Conservation (phyloP, 2,113 vertebrate genomes). For the Corvus hawaiiensis region DNA sequence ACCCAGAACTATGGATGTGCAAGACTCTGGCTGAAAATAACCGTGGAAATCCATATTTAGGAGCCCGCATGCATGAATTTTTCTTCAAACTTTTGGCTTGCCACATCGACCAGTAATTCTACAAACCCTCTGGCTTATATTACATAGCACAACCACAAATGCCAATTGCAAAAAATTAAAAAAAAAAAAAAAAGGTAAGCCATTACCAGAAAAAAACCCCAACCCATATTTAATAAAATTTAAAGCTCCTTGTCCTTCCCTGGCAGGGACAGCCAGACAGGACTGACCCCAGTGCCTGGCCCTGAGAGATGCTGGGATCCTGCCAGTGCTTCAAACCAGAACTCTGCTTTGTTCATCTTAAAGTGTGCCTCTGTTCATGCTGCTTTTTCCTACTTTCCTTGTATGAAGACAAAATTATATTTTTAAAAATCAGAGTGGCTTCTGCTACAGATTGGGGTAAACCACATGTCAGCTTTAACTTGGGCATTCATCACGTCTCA, state of each 20-base stretch:
- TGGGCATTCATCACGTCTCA: background rate
- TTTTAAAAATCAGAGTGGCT: background rate
- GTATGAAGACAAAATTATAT: background rate
- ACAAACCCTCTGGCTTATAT: conserved; percentile 47
- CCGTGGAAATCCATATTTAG: conserved; percentile 59
- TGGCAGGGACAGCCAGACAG: background rate
- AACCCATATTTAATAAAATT: background rate
- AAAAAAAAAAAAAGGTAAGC: background rate
- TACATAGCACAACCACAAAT: conserved; percentile 6
- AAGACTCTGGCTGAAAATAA: conserved; percentile 63
- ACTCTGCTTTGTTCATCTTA: background rate
- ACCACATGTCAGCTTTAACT: background rate
- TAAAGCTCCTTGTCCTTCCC: background rate
- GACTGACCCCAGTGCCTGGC: background rate
- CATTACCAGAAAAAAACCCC: background rate
- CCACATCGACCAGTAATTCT: conserved; percentile 27
- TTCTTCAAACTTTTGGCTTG: conserved; percentile 61
- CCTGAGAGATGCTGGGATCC: background rate
- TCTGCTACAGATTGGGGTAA: background rate
- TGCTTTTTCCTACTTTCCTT: background rate
- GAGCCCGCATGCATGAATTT: conserved; percentile 48
- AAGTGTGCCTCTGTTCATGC: background rate
- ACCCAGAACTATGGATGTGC: conserved; percentile 53
- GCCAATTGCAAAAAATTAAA: background rate
- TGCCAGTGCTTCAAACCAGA: conserved; percentile 1